Evolutionary conservation across 2,113 vertebrate genomes (phyloP).

Genomic region (Orycteropus afer): DNA sequence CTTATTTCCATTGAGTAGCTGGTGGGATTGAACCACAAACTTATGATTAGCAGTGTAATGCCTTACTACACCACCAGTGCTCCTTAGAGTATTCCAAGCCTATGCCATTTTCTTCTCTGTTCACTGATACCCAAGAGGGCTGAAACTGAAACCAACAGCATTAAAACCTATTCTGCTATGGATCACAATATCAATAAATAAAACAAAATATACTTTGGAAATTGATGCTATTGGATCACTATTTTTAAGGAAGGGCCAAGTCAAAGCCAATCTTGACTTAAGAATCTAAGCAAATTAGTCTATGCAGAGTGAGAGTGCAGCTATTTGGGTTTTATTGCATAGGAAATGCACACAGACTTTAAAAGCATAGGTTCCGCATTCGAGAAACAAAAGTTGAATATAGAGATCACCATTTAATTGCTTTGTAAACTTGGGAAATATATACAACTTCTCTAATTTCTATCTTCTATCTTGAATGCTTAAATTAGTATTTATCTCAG

Average conservation of each 20-base stretch:
- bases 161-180: background rate
- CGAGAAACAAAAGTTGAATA: background rate
- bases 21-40: too few relatives aligned
- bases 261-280: background rate
- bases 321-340: background rate
- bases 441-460: background rate
- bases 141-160: background rate
- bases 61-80: too few relatives aligned
- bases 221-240: background rate
- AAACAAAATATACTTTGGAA: background rate
- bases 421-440: background rate
- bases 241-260: background rate
- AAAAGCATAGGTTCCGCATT: background rate
- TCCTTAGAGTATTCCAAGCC: background rate
- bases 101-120: background rate
- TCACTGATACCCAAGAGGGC: background rate
- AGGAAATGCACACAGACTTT: background rate
- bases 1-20: too few relatives aligned
- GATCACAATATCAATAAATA: background rate
- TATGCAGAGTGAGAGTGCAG: background rate
- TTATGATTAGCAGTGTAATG: too few relatives aligned
- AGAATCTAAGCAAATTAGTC: background rate
- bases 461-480: background rate
- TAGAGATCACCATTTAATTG: background rate
- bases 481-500: background rate